Percentiles rank a stretch among this genome's conserved stretches.
Conservation (phyloP, 2,888 invertebrate species). For the Perizoma flavofasciatum region DNA sequence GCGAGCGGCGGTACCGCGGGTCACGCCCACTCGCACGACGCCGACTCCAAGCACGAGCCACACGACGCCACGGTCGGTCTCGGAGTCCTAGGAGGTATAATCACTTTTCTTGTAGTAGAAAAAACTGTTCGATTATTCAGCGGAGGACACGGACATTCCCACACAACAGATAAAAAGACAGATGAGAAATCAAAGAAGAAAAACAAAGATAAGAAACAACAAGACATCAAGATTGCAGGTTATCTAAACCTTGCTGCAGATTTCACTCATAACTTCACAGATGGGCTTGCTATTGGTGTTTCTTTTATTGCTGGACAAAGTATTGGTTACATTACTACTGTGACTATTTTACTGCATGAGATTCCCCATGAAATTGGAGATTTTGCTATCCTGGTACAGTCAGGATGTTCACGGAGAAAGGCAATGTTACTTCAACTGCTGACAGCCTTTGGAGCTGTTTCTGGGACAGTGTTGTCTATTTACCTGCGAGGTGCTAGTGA, state of each 20-base stretch:
- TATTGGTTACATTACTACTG: conserved; percentile 94
- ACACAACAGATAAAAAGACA: conserved; percentile 76
- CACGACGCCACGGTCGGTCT: conserved; percentile 96
- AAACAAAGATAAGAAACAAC: conserved; percentile 66
- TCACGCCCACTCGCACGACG: conserved; percentile 83
- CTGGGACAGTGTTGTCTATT: conserved; percentile 95
- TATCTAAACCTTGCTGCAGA: conserved; percentile 99
- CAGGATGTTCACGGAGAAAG: conserved; percentile 96
- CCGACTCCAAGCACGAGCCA: conserved; percentile 71
- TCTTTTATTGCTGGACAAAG: conserved; percentile 96
- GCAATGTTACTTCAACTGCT: conserved; percentile 97
- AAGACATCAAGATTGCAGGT: conserved; percentile 84
- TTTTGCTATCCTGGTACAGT: conserved; percentile 98
- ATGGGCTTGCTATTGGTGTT: conserved; percentile 99
- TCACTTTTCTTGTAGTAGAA: conserved; percentile 96
- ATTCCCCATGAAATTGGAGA: conserved; percentile 99
- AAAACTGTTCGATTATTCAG: conserved; percentile 95
- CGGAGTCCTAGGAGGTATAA: conserved; percentile 96
- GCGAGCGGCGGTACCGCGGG: conserved; percentile 69
- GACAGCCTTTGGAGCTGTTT: conserved; percentile 97
- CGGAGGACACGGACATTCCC: conserved; percentile 91
- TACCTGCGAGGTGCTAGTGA: conserved; percentile 89
- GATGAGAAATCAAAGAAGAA: conserved; percentile 70
- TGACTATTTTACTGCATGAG: conserved; percentile 98
- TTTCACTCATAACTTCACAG: conserved; percentile 99